Evolutionary conservation across 2,888 invertebrate species (phyloP).

Genomic region (Philopedon plagiatum): DNA sequence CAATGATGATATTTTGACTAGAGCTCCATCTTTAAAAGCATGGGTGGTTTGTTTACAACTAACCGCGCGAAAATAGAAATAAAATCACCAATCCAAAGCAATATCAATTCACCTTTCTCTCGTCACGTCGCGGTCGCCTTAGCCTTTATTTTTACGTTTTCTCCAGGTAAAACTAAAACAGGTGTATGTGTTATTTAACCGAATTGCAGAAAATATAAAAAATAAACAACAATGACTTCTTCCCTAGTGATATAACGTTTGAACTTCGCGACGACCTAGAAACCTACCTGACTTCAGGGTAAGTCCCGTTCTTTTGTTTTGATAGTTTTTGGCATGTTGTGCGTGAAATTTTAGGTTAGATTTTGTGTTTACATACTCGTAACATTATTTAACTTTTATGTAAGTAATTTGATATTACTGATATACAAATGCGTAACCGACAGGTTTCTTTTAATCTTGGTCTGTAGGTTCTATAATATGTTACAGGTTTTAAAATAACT

Average conservation of each 20-base stretch:
- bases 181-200: conserved; percentile 20
- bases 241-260: conserved; percentile 3
- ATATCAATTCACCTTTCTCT: conserved; percentile 18
- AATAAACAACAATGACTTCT: conserved; percentile 5
- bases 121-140: conserved; percentile 13
- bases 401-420: conserved; percentile 6
- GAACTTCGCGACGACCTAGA: conserved; percentile 6
- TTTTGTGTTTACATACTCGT: conserved; percentile 8
- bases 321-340: neutral
- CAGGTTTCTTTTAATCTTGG: neutral
- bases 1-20: neutral
- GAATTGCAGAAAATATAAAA: neutral
- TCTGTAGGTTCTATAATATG: too few species aligned
- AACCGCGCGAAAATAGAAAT: conserved; percentile 15
- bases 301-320: neutral
- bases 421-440: neutral
- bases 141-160: conserved; percentile 11
- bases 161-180: conserved; percentile 9
- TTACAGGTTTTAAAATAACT: neutral
- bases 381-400: conserved; percentile 3
- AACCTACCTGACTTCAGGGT: conserved; percentile 20
- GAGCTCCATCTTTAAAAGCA: neutral
- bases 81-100: conserved; percentile 6
- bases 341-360: conserved; percentile 19
- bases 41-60: neutral